These are phyloP conservation scores for Pedetes capensis DNA, from an alignment of 2,113 vertebrate genomes.

Conservation along the genomic window DNA sequence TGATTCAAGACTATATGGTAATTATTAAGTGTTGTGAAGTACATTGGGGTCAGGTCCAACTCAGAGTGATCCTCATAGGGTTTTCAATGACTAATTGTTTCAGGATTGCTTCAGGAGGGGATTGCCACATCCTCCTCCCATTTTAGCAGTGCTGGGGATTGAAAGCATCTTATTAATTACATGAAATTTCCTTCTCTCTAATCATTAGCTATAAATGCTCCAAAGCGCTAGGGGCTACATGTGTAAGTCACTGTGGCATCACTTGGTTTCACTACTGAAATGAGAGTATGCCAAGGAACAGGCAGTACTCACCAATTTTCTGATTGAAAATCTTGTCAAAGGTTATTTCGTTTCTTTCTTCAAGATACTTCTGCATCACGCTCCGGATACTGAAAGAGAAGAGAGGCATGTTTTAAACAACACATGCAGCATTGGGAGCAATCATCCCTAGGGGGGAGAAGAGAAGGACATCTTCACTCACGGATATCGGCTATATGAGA, in stretches of 20 bases:
- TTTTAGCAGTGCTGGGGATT: too few relatives aligned
- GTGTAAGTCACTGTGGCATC: accelerated
- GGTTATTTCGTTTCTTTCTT: constrained; percentile 94
- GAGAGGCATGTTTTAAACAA: background rate
- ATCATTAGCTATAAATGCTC: background rate
- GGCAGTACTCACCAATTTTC: constrained; percentile 92
- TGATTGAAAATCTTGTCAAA: constrained; percentile 99
- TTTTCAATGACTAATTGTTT: too few relatives aligned
- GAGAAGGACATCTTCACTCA: accelerated
- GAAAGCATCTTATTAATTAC: background rate
- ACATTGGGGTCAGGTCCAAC: too few relatives aligned
- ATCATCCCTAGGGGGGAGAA: too few relatives aligned
- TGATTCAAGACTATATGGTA: too few relatives aligned
- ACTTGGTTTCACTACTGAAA: accelerated
- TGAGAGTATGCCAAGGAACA: accelerated
- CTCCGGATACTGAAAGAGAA: constrained; percentile 92
- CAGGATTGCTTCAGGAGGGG: too few relatives aligned
- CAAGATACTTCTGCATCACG: constrained; percentile 99
- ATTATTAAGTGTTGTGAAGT: too few relatives aligned
- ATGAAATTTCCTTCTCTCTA: background rate
- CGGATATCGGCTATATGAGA: accelerated
- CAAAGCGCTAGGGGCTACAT: too few relatives aligned
- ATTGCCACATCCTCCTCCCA: too few relatives aligned
- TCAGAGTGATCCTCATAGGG: too few relatives aligned
- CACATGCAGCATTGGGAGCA: background rate